Evolutionary conservation across 2,113 vertebrate species (phyloP).

Genomic region (Sprattus sprattus): DNA sequence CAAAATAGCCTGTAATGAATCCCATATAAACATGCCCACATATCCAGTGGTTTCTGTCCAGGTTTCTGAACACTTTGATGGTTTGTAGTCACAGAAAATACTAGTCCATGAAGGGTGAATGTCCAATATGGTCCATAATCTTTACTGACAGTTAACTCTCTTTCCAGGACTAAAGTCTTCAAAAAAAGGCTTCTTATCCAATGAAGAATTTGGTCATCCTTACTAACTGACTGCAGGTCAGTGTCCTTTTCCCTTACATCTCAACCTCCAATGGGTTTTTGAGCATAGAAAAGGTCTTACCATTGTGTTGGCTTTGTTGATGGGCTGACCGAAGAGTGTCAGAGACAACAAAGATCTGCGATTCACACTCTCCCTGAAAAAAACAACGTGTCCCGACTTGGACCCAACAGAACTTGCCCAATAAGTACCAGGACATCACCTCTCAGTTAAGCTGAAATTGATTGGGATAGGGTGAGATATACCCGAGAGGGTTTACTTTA

Average conservation of each 20-base stretch:
- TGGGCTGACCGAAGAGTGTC: conserved; percentile 20
- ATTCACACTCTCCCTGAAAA: not conserved
- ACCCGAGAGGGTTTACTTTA: conserved; percentile 36
- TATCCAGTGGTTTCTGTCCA: not conserved
- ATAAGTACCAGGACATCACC: conserved; percentile 60
- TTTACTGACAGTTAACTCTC: not conserved
- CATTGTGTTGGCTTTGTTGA: conserved; percentile 32
- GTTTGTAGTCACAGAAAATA: not conserved
- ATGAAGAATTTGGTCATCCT: not conserved
- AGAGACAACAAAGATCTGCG: conserved; percentile 29
- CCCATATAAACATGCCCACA: not conserved
- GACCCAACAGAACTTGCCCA: conserved; percentile 22
- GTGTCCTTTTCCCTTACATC: not conserved
- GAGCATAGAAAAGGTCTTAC: conserved; percentile 34
- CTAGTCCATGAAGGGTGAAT: not conserved
- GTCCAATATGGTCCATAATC: not conserved
- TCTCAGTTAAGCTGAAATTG: conserved; percentile 41
- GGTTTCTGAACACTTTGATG: too few species aligned
- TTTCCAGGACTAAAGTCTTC: not conserved
- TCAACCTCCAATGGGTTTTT: not conserved
- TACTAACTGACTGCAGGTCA: not conserved
- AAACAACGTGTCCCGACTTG: not conserved
- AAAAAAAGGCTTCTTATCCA: not conserved
- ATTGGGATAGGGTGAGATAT: conserved; percentile 65
- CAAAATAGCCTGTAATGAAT: not conserved